Evolutionary conservation across 2,113 vertebrate genomes (phyloP).

Genomic region (Phoxinus phoxinus): DNA sequence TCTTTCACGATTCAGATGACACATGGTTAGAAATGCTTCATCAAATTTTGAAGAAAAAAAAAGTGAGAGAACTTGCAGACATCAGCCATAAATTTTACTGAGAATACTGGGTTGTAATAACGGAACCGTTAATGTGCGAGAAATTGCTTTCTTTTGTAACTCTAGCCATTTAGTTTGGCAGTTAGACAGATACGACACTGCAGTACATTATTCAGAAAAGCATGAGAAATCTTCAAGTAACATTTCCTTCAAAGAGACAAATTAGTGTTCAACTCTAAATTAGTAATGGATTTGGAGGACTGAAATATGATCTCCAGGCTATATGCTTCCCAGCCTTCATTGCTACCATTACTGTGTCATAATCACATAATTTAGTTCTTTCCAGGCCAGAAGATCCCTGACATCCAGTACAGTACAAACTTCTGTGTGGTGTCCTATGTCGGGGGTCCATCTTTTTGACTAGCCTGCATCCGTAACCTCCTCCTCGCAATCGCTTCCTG

Average conservation of each 20-base stretch:
- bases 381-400: neutral
- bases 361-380: neutral
- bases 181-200: constrained; percentile 17
- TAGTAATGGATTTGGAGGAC: neutral
- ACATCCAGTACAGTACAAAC: neutral
- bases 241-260: constrained; percentile 12
- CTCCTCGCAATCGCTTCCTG: constrained; percentile 89
- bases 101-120: constrained; percentile 6
- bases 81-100: neutral
- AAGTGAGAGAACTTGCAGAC: neutral
- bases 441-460: constrained; percentile 65
- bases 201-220: constrained; percentile 3
- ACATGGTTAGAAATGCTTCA: neutral
- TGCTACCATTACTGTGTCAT: neutral
- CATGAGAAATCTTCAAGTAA: constrained; percentile 19
- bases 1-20: neutral
- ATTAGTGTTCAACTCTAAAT: constrained; percentile 22
- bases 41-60: neutral
- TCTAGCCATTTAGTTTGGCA: neutral
- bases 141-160: neutral
- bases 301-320: neutral
- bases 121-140: neutral
- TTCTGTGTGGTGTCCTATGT: constrained; percentile 22
- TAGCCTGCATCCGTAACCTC: constrained; percentile 75
- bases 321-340: neutral